Percentiles rank a stretch among this genome's conserved stretches.
Conservation (phyloP, 2,797 vertebrate species). For the Malacoctenus gilli region DNA sequence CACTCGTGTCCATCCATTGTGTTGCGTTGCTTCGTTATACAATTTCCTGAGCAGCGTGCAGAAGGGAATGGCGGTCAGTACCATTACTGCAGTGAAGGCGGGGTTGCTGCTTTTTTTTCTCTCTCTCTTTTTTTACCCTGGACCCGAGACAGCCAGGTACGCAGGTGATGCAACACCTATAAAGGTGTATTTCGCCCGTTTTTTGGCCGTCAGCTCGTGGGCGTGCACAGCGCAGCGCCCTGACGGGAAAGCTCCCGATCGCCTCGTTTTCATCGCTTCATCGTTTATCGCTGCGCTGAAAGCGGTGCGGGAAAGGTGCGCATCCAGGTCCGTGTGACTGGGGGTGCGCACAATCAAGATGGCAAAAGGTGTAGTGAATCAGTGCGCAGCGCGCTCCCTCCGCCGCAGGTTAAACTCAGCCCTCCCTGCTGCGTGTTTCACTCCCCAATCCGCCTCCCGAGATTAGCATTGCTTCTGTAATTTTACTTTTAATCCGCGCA, state of each 20-base stretch:
- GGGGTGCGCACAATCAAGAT: constrained; percentile 55
- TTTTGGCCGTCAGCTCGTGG: not conserved
- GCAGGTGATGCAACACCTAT: constrained; percentile 86
- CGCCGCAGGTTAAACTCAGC: constrained; percentile 11
- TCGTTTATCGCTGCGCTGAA: no score
- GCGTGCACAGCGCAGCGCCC: no score
- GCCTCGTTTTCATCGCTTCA: no score
- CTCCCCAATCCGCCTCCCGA: no score
- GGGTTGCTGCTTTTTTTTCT: constrained; percentile 67
- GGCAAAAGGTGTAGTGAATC: constrained; percentile 58
- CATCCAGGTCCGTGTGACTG: constrained; percentile 27
- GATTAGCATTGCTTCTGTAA: constrained; percentile 4
- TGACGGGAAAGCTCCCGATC: no score
- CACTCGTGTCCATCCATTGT: constrained; percentile 63
- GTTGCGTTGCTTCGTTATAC: constrained; percentile 62
- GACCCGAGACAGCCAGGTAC: constrained; percentile 82
- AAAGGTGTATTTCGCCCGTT: constrained; percentile 68
- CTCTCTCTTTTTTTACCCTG: constrained; percentile 36
- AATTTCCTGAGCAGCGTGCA: constrained; percentile 54
- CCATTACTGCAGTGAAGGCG: constrained; percentile 84
- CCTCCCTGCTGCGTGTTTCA: not conserved
- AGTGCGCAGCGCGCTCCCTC: constrained; percentile 39
- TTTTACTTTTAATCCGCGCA: constrained; percentile 26
- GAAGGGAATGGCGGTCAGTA: constrained; percentile 79
- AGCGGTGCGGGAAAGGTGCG: constrained; percentile 7